Conservation (phyloP, 2,797 vertebrate species). For the Rhinatrema bivittatum region DNA sequence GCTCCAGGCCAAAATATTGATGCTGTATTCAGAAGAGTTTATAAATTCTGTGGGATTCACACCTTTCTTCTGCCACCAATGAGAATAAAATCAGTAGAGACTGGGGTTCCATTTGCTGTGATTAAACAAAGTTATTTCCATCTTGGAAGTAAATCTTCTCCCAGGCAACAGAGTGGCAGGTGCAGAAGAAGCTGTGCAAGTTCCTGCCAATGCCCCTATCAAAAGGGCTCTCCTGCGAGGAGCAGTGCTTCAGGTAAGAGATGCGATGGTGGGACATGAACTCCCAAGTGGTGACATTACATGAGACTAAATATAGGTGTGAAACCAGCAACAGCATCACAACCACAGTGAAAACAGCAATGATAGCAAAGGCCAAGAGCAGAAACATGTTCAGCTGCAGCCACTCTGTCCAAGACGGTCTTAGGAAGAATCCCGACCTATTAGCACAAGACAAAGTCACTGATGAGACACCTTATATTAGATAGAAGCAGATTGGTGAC, state of each 20-base stretch:
- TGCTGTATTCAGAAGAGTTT: too few species aligned
- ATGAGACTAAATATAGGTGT: slow-evolving; percentile 84
- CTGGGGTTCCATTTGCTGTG: neutral
- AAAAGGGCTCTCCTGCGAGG: slow-evolving; percentile 78
- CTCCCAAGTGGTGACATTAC: slow-evolving; percentile 93
- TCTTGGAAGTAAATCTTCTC: slow-evolving; percentile 77
- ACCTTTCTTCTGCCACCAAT: too few species aligned
- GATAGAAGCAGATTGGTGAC: too few species aligned
- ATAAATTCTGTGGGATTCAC: too few species aligned
- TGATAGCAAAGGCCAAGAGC: slow-evolving; percentile 57
- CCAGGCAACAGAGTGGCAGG: slow-evolving; percentile 70
- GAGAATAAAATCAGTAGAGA: too few species aligned
- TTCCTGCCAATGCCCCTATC: slow-evolving; percentile 78
- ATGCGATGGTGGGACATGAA: slow-evolving; percentile 90
- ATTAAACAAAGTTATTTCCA: slow-evolving; percentile 57
- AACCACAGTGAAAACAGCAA: slow-evolving; percentile 56
- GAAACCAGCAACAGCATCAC: slow-evolving; percentile 76
- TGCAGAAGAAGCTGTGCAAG: slow-evolving; percentile 87
- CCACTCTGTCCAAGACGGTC: slow-evolving; percentile 67
- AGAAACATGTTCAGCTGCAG: slow-evolving; percentile 66
- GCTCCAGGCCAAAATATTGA: too few species aligned
- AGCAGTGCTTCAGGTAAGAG: slow-evolving; percentile 82
- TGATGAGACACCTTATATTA: too few species aligned
- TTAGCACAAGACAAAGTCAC: neutral
- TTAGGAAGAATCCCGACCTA: slow-evolving; percentile 79